Evolutionary conservation across 2,113 vertebrate genomes (phyloP).

Genomic region (Myocastor coypus): DNA sequence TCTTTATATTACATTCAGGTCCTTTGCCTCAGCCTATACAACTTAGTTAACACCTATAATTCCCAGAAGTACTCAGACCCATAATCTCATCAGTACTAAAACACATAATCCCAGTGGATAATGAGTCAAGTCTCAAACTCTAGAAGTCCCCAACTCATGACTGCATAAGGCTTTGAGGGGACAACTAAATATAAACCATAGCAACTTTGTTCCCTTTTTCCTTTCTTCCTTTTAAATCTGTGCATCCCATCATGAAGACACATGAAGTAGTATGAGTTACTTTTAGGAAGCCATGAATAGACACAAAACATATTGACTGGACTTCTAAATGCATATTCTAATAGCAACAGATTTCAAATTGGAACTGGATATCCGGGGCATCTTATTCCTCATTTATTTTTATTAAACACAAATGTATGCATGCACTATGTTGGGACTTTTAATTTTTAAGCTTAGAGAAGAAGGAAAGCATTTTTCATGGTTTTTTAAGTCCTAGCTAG

Average conservation of each 20-base stretch:
- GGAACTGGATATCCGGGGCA: not conserved
- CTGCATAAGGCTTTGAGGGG: too few relatives aligned
- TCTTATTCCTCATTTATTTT: conserved; percentile 48
- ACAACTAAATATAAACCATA: too few relatives aligned
- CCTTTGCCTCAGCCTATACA: too few relatives aligned
- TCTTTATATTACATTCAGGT: too few relatives aligned
- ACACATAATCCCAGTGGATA: too few relatives aligned
- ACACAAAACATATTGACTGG: not conserved
- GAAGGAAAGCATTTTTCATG: conserved; percentile 29
- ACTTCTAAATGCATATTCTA: conserved; percentile 13
- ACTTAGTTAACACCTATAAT: too few relatives aligned
- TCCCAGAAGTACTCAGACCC: too few relatives aligned
- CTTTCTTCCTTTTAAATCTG: not conserved
- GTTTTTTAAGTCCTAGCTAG: conserved; percentile 19
- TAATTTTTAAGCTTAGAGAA: conserved; percentile 10
- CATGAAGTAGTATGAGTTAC: not conserved
- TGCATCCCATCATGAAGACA: not conserved
- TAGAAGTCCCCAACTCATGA: too few relatives aligned
- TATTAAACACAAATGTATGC: not conserved
- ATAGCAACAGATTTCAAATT: not conserved
- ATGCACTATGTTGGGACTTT: conserved; percentile 53
- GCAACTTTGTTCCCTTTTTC: not conserved
- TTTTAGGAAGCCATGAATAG: not conserved
- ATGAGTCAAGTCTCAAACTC: too few relatives aligned
- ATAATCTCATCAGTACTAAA: too few relatives aligned